phyloP scores from a whole-genome alignment of 2,113 vertebrate genomes.

The Asarcornis scutulata region DNA sequence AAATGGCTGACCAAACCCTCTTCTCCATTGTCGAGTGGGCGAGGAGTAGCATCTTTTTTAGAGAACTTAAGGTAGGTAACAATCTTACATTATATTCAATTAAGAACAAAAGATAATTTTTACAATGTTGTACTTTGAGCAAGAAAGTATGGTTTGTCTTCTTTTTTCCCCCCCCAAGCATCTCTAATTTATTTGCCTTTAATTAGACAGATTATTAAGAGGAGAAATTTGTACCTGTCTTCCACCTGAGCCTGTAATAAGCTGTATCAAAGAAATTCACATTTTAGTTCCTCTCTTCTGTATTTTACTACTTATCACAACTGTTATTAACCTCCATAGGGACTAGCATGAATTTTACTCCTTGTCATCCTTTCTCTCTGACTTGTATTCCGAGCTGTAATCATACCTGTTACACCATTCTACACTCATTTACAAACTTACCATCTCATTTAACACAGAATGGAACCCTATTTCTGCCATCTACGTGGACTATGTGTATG shows the following conservation, averaged over 20 bases:
- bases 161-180: neutral
- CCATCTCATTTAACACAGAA: neutral
- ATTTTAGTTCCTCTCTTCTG: neutral
- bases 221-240: neutral
- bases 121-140: neutral
- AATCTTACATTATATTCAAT: neutral
- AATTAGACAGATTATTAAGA: neutral
- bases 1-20: conserved; percentile 99
- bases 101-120: neutral
- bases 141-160: neutral
- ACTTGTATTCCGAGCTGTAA: neutral
- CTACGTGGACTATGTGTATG: neutral
- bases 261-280: neutral
- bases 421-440: neutral
- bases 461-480: neutral
- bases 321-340: neutral
- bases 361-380: neutral
- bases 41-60: conserved; percentile 97
- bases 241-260: neutral
- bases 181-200: neutral
- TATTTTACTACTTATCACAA: neutral
- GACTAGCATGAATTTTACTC: neutral
- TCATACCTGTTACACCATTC: neutral
- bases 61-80: conserved; percentile 94
- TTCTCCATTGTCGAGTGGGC: conserved; percentile 99